Evolutionary conservation across 2,113 vertebrate species (phyloP), one percentile per base, ranked within the genome.

Genomic region (Gambusia affinis): DNA sequence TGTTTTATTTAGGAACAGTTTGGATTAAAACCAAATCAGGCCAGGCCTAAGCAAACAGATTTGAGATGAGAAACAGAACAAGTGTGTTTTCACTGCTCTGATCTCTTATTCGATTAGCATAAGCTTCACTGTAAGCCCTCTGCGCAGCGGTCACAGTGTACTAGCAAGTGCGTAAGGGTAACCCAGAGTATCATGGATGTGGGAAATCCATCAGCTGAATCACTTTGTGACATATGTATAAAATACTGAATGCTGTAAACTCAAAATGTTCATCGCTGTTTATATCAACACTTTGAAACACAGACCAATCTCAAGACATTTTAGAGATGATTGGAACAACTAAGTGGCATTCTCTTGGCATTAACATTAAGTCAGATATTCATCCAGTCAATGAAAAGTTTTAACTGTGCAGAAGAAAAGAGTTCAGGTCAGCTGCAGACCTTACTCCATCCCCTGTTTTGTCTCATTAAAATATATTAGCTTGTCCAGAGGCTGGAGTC

Each of bases 41-140:
- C 6, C 57, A 63, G 35, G 10, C 30, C 47, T 54, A 27, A 81
- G 70, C 12, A 66, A 39, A 60, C 72, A 68, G 35, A 76, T 80
- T 47, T 70, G 35, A 78, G 35, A 57, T 15, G 71, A 22, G 12
- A 61, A 73, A 44, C 22, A 30, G 67, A 31, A 30, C 31, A 24
- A 68, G 70, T 39, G 66, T 51, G 27, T 47, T 78, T 61, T 24
- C 15, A 85, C 82, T 66, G 74, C 78, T 65, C 68, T 33, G 62
- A 61, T 65, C 51, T 51, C 67, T 89, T 77, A 89, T 88, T 90
- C 67, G 67, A 82, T 91, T 88, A 84, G 12, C 29, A 28, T 87
- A 81, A 88, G 65, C 78, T 74, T 73, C 61, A 83, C 84, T 73
- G 35, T 85, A 87, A 89, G 68, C 78, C 72, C 78, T 71, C 76